phyloP scores from a whole-genome alignment of 2,797 vertebrate genomes.

The Macrochelys suwanniensis region DNA sequence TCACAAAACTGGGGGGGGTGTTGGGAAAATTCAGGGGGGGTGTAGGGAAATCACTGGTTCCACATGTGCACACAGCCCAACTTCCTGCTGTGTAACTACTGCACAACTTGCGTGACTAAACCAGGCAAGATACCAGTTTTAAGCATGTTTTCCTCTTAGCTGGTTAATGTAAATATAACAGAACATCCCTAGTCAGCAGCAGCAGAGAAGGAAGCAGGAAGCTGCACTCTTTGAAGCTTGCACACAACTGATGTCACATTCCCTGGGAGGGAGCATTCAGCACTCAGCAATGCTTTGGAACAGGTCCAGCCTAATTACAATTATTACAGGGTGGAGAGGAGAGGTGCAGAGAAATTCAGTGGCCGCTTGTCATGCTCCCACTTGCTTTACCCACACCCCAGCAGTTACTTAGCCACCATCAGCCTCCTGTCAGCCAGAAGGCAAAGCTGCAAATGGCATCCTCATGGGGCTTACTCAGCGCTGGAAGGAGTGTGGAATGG shows the following conservation, averaged over 20 bases:
- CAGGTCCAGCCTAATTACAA: background rate
- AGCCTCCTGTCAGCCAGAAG: background rate
- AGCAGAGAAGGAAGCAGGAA: background rate
- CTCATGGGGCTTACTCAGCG: background rate
- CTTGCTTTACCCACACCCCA: conserved; percentile 25
- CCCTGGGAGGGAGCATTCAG: no score
- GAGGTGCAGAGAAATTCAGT: background rate
- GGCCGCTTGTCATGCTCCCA: conserved; percentile 5
- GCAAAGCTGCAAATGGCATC: background rate
- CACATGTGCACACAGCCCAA: background rate
- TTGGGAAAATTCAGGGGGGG: no score
- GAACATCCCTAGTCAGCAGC: rapidly evolving
- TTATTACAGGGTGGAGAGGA: background rate
- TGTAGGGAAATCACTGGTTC: no score
- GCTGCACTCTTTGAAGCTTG: rapidly evolving
- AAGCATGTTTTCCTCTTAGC: background rate
- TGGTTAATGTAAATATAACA: background rate
- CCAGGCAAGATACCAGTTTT: background rate
- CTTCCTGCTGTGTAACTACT: conserved; percentile 46
- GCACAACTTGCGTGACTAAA: background rate
- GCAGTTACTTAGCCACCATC: background rate
- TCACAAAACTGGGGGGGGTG: no score
- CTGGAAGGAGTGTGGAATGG: rapidly evolving
- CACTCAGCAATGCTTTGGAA: rapidly evolving
- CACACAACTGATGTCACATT: no score